These are phyloP conservation scores for Anguilla japonica DNA, from an alignment of 2,113 vertebrate genomes.

Conservation along the genomic window DNA sequence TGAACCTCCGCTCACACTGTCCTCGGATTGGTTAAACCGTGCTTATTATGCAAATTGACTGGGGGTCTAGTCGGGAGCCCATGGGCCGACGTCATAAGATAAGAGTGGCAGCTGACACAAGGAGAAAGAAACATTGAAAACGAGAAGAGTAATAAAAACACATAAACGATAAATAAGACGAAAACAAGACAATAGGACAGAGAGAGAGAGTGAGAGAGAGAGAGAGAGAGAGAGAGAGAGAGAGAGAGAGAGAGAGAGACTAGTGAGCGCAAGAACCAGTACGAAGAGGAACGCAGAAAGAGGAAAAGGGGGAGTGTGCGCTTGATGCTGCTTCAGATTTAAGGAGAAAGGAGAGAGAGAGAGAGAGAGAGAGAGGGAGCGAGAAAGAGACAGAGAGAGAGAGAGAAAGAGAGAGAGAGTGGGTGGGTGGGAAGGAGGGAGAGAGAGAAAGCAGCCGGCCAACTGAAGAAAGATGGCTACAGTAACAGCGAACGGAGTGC, in stretches of 20 bases:
- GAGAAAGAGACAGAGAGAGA: conserved; percentile 41
- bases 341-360: conserved; percentile 33
- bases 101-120: conserved; percentile 55
- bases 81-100: conserved; percentile 50
- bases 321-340: conserved; percentile 26
- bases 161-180: conserved; percentile 47
- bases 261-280: conserved; percentile 29
- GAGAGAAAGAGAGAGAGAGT: conserved; percentile 50
- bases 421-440: conserved; percentile 48
- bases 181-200: conserved; percentile 45
- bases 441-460: conserved; percentile 56
- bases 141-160: conserved; percentile 44
- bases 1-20: conserved; percentile 44
- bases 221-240: conserved; percentile 12
- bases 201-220: conserved; percentile 14
- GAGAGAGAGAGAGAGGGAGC: conserved; percentile 32
- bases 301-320: conserved; percentile 42
- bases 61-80: conserved; percentile 47
- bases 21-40: conserved; percentile 52
- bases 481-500: conserved; percentile 80
- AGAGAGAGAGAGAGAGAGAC: conserved; percentile 11
- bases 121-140: conserved; percentile 40
- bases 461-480: conserved; percentile 79
- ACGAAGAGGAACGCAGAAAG: conserved; percentile 33
- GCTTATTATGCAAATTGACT: conserved; percentile 61